These are phyloP conservation scores for Myripristis jacobus DNA, from an alignment of 2,797 vertebrate genomes.

Conservation along the genomic window DNA sequence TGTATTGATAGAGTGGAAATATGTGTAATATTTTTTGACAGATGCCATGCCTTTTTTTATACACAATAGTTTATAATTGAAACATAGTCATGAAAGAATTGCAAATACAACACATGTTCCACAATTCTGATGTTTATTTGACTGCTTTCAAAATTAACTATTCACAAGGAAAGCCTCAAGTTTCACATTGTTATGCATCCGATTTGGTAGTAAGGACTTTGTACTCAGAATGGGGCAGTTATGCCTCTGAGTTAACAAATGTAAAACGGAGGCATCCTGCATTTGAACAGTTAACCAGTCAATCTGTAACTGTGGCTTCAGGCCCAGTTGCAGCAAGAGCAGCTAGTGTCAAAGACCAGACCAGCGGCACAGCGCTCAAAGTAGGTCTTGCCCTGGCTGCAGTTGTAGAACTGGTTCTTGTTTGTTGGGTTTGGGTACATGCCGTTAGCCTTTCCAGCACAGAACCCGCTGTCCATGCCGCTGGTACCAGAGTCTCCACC, in stretches of 20 bases:
- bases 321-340: constrained; percentile 69
- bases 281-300: constrained; percentile 38
- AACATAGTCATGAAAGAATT: constrained; percentile 1
- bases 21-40: constrained; percentile 3
- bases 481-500: constrained; percentile 48
- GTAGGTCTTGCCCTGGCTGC: constrained; percentile 60
- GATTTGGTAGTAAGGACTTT: constrained; percentile 33
- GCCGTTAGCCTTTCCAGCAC: constrained; percentile 62
- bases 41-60: neutral
- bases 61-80: neutral
- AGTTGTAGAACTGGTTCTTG: constrained; percentile 72
- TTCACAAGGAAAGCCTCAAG: constrained; percentile 9
- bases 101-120: constrained; percentile 8
- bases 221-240: constrained; percentile 6
- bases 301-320: constrained; percentile 56
- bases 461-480: constrained; percentile 69
- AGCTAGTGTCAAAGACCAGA: constrained; percentile 71
- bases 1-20: neutral
- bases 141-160: constrained; percentile 34
- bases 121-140: constrained; percentile 38
- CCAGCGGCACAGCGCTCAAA: constrained; percentile 60
- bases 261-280: constrained; percentile 34
- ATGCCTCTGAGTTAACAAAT: constrained; percentile 25
- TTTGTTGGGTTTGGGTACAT: constrained; percentile 60
- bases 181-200: constrained; percentile 43